Evolutionary conservation across 2,888 invertebrate genomes (phyloP).

Genomic region (Myopa tessellatipennis): DNA sequence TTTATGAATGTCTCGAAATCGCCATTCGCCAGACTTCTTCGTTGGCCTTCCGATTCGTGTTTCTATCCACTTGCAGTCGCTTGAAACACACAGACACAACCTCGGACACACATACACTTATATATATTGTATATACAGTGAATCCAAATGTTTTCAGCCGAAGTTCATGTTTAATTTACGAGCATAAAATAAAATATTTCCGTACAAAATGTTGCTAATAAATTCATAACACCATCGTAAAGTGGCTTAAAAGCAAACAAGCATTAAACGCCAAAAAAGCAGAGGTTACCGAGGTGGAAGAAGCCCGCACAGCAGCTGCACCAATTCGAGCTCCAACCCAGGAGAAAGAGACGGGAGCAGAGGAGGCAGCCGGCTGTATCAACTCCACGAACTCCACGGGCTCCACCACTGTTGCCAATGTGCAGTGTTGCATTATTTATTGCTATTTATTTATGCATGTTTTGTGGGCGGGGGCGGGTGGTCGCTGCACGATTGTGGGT

Average conservation of each 20-base stretch:
- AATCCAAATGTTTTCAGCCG: conserved; percentile 16
- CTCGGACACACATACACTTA: no score
- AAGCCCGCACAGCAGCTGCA: not conserved
- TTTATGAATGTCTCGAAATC: no score
- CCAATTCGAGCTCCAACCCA: not conserved
- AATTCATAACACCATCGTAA: conserved; percentile 36
- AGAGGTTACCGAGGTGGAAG: not conserved
- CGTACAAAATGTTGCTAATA: conserved; percentile 35
- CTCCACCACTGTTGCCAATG: not conserved
- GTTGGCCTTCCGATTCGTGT: no score
- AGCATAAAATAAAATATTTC: conserved; percentile 25
- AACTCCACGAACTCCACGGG: not conserved
- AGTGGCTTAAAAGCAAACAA: conserved; percentile 26
- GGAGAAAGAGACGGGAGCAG: not conserved
- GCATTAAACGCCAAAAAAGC: conserved; percentile 32
- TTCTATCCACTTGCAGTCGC: no score
- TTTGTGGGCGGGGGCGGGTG: not conserved
- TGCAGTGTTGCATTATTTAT: conserved; percentile 34
- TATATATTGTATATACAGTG: not conserved
- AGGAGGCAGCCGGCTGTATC: not conserved
- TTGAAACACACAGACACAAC: no score
- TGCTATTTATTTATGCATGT: conserved; percentile 28
- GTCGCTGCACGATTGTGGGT: not conserved
- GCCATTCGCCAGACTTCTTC: no score
- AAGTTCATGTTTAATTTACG: conserved; percentile 36